Evolutionary conservation across 2,888 invertebrate genomes (phyloP), one percentile per base, ranked within the genome.

Genomic region (Latrodectus hesperus): DNA sequence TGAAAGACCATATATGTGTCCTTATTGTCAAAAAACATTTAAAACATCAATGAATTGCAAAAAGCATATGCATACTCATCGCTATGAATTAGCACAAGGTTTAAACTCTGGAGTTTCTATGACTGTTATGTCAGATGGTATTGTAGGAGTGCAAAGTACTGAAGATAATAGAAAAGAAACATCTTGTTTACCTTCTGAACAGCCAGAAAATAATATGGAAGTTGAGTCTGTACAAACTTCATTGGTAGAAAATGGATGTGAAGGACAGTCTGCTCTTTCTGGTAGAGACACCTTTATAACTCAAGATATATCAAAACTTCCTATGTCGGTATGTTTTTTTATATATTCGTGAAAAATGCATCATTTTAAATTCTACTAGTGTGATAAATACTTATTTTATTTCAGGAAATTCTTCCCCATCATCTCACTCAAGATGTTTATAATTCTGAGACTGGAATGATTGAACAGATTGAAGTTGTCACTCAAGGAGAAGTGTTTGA

Each of bases 41-140:
- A 94, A 94, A 91, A 94, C 94, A 5, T 92, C 93, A 16, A 93
- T 94, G 26, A 93, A 94, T 90, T 95, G 95, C 91, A 93, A 94
- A 90, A 94, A 94, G 90, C 95, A 95, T 90, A 95, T 95, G 92
- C 94, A 94, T 90, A 93, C 94, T 6, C 95, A 95, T 91, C 93
- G 93, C 89, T 92, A 92, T 91, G 78, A 90, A 52, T 73, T 89
- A 60, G 80, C 88, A 64, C 53, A 80, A 17, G 82, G 82, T 8
- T 53, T 80, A 60, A 51, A 70, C 11, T 70, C 88, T 16, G 88
- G 81, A 26, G 78, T 88, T 64, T 71, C 77, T 49, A 81, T 88
- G 8, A 88, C 81, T 12, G 82, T 88, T 10, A 73, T 88, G 14
- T 71, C 84, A 38, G 81, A 83, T 55, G 81, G 76, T 26, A 68